Conservation (phyloP, 1,140 invertebrate genomes). For the Lineus longissimus region DNA sequence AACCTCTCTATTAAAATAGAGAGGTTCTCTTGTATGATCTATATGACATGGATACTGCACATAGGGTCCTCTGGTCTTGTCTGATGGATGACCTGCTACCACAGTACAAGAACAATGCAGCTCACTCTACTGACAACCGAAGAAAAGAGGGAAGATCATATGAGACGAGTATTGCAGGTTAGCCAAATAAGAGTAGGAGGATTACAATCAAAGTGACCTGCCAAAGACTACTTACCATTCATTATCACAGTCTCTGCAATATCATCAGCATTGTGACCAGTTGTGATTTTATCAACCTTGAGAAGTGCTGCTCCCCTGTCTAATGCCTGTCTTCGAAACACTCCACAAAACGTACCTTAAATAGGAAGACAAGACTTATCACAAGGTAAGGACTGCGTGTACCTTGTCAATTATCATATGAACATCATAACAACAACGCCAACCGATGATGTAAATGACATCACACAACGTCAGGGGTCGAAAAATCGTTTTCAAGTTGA, state of each 20-base stretch:
- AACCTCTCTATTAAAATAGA: no score
- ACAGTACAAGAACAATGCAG: no score
- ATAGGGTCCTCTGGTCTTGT: no score
- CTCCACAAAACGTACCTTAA: conserved; percentile 87
- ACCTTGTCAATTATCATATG: background rate
- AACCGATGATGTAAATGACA: background rate
- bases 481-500: no score
- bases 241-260: conserved; percentile 98
- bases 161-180: no score
- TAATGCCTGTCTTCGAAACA: conserved; percentile 91
- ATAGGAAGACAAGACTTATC: conserved; percentile 4
- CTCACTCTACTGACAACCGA: no score
- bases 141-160: no score
- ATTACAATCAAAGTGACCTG: no score
- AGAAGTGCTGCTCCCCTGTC: conserved; percentile 87
- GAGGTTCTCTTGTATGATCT: no score
- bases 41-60: no score
- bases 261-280: conserved; percentile 98
- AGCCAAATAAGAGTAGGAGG: no score
- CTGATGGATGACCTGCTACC: no score
- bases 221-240: conserved; percentile 66
- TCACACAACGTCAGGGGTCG: background rate
- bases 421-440: background rate
- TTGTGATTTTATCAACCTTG: conserved; percentile 88
- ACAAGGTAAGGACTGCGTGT: background rate